Conservation (phyloP, 2,113 vertebrate species). For the Syrmaticus mikado region DNA sequence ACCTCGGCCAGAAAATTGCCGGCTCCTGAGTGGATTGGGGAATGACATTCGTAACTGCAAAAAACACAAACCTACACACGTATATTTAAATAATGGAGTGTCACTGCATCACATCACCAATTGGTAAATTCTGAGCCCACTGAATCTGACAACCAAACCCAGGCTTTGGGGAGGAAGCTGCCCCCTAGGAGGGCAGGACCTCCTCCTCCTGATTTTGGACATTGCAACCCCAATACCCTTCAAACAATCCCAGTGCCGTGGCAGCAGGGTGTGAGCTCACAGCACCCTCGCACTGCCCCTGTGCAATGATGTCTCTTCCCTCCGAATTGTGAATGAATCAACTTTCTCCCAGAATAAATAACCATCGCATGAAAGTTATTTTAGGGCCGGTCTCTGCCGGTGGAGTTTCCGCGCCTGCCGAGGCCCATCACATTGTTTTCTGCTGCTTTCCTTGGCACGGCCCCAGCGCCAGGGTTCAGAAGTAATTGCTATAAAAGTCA, state of each 20-base stretch:
- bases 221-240: background rate
- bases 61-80: slow-evolving; percentile 44
- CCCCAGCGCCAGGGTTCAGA: slow-evolving; percentile 66
- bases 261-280: background rate
- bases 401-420: slow-evolving; percentile 64
- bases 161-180: background rate
- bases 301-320: slow-evolving; percentile 15
- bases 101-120: background rate
- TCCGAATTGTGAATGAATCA: slow-evolving; percentile 64
- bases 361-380: slow-evolving; percentile 65
- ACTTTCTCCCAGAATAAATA: slow-evolving; percentile 72
- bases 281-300: background rate
- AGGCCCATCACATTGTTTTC: slow-evolving; percentile 71
- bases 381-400: slow-evolving; percentile 57
- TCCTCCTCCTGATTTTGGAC: background rate
- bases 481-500: slow-evolving; percentile 76
- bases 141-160: background rate
- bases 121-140: slow-evolving; percentile 11
- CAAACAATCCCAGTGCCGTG: background rate
- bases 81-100: slow-evolving; percentile 41
- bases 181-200: accelerated
- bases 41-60: slow-evolving; percentile 52
- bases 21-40: slow-evolving; percentile 56
- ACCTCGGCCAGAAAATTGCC: slow-evolving; percentile 71
- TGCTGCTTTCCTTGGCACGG: slow-evolving; percentile 65